These are phyloP conservation scores for Sternotherus odoratus DNA, from an alignment of 2,797 vertebrate genomes.

Conservation along the genomic window DNA sequence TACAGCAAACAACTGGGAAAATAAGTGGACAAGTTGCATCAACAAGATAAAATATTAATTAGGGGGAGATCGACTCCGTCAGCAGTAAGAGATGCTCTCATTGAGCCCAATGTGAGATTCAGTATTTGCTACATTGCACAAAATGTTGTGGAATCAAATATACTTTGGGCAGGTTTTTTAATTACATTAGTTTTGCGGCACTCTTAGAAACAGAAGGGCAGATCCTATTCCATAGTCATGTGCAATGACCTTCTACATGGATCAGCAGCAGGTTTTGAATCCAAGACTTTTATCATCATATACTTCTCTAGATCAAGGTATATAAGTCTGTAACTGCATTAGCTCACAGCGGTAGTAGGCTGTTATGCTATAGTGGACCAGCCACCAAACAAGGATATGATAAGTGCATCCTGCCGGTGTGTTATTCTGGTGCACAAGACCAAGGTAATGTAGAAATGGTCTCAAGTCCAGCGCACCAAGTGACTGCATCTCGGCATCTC, in stretches of 20 bases:
- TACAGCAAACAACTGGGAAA: constrained; percentile 65
- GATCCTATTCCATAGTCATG: not conserved
- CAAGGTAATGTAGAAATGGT: not conserved
- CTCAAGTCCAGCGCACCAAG: not conserved
- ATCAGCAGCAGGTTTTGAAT: not conserved
- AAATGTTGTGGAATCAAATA: not conserved
- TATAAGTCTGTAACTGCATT: not conserved
- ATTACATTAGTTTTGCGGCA: not conserved
- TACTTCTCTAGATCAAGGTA: no score
- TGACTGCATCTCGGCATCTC: no score
- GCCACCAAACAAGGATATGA: not conserved
- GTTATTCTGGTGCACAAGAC: not conserved
- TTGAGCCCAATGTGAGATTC: not conserved
- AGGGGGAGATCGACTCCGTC: constrained; percentile 17
- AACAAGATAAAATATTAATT: constrained; percentile 71
- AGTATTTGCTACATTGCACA: not conserved
- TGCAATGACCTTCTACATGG: not conserved
- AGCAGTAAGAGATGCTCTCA: not conserved
- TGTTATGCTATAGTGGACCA: not conserved
- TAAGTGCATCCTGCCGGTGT: not conserved
- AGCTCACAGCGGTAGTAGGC: not conserved
- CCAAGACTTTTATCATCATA: not conserved
- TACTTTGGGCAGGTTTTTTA: not conserved
- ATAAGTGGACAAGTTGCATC: constrained; percentile 62
- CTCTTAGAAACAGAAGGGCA: not conserved